Base-by-base conservation (phyloP, 2,888 invertebrate genomes). In the Sepiola atlantica region DNA sequence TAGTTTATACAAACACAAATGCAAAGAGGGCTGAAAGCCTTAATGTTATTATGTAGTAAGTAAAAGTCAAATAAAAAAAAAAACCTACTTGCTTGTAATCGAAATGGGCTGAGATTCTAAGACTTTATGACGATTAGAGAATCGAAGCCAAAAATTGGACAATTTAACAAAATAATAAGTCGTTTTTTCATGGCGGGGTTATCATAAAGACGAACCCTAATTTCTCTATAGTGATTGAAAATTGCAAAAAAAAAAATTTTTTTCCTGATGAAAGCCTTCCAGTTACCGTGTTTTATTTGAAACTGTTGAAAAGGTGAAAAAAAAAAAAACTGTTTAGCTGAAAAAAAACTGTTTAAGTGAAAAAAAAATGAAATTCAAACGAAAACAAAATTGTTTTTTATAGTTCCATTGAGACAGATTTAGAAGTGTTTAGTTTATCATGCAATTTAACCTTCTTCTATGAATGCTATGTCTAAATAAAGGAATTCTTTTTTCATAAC, bases 371-470 rank as follows among this genome's bases (percentile, higher is more conserved):
- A 45, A 45, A 45, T 45, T 45, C 45, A 45, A 45, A 45, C 45
- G 45, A 45, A 45, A 45, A 2, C 2, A 45, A 45, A 45, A 45
- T 45, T 45, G 45, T 45, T 45, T 45, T 45, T 45, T 45, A n/a
- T 92, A 90, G 54, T 92, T 92, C 54, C 54, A 45, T 92, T 92
- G 92, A 92, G 92, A 92, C 92, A 92, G 92, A 92, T 55, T 55
- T 92, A 92, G 92, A 92, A 92, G 55, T 92, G 92, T 92, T 55
- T 92, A 92, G 92, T 92, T 92, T 92, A 92, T 92, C 92, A 92
- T 92, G 92, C 92, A 92, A 92, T 55, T 92, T 55, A 92, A 92
- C 21, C 45, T 92, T 92, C 92, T 92, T 92, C 92, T 92, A 45
- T 92, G 55, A 92, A 92, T 92, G 92, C 92, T 92, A 92, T 92